Conservation (phyloP, 2,113 vertebrate genomes). For the Callaeas wilsoni region DNA sequence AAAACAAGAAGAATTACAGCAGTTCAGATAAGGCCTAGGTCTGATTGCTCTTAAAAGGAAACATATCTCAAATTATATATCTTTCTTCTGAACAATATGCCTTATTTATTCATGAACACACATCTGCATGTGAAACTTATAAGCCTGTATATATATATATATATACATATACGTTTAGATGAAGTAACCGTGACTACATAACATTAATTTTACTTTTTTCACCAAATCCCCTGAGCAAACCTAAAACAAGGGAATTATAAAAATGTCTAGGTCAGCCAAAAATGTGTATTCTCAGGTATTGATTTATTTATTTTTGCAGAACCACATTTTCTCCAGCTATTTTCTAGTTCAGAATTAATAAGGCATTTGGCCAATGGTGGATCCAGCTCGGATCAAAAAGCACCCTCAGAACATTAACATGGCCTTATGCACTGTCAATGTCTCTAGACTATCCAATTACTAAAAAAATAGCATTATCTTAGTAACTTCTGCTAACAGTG, state of each 20-base stretch:
- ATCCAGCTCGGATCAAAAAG: not conserved
- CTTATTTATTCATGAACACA: not conserved
- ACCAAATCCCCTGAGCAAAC: not conserved
- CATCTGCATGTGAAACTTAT: not conserved
- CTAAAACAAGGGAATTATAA: not conserved
- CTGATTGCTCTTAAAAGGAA: not conserved
- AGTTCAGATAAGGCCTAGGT: not conserved
- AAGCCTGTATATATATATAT: not conserved
- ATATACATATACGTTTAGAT: not conserved
- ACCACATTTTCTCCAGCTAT: not conserved
- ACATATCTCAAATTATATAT: not conserved
- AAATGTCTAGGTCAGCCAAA: not conserved
- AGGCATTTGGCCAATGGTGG: not conserved
- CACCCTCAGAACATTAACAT: not conserved
- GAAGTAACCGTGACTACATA: not conserved
- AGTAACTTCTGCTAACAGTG: not conserved
- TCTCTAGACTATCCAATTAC: not conserved
- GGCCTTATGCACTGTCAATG: rapidly evolving
- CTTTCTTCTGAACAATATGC: not conserved
- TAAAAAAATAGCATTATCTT: not conserved
- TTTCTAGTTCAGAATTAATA: not conserved
- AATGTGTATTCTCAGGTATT: not conserved
- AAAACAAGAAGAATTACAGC: not conserved
- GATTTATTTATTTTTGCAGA: not conserved
- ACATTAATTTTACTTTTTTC: not conserved